Evolutionary conservation across 2,888 invertebrate genomes (phyloP), one percentile per base, ranked within the genome.

Genomic region (Mayetiola destructor): DNA sequence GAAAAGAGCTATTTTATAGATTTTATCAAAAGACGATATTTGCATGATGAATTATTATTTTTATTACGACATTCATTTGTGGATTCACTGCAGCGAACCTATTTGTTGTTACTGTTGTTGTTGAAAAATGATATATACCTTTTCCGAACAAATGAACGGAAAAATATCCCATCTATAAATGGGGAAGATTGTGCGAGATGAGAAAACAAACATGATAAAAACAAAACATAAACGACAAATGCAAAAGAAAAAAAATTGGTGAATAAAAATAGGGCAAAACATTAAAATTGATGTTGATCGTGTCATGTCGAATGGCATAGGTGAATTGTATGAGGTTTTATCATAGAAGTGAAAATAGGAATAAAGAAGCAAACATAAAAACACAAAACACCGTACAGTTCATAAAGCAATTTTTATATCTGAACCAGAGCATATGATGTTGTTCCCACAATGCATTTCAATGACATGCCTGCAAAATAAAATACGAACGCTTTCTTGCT

Each of bases 381-480:
- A 21, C 48, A 30, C 54, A 32, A 37, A 35, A 55, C 39, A 37
- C 29, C 56, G 29, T 56, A 36, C 56, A 56, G 56, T 42, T 56
- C 56, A 56, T 56, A 56, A 56, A 56, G 56, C 56, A 56, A 56
- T 56, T 56, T 56, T 56, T 56, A 56, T 39, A 39, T 56, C 32
- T n/a, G 32, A 30, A 29, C 16, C 23, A 23, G 23, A 53, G 18
- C 32, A 53, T 53, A 16, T 53, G 53, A 53, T 53, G 32, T 32
- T 29, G 53, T 32, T 53, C 30, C 53, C 32, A 48, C 16, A 48
- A 48, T 9, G 27, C 48, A 48, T n/a, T 48, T 48, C 9, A 27
- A 48, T 48, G n/a, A n/a, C n/a, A n/a, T n/a, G n/a, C n/a, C n/a
- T n/a, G n/a, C n/a, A n/a, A n/a, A n/a, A n/a, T n/a, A n/a, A n/a